These are phyloP conservation scores for Drosophila carrolli DNA, from an alignment of 1,140 invertebrate species.

Conservation along the genomic window DNA sequence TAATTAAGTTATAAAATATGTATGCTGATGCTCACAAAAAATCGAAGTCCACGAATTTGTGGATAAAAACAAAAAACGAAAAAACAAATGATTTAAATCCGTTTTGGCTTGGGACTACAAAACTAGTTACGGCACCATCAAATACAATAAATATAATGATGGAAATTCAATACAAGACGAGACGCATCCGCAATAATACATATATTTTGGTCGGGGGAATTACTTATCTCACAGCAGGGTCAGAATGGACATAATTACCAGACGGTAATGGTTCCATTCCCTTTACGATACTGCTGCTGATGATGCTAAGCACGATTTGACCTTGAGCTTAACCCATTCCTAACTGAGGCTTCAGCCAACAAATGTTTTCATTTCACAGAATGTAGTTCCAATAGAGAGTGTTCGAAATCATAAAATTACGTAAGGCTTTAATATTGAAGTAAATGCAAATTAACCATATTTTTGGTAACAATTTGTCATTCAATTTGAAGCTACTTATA, in stretches of 20 bases:
- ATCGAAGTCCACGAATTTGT: not conserved
- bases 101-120: not conserved
- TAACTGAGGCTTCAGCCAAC: no score
- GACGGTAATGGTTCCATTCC: conserved; percentile 9
- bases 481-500: not conserved
- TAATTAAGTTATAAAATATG: conserved; percentile 29
- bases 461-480: not conserved
- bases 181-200: conserved; percentile 29
- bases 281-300: not conserved
- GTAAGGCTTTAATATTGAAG: not conserved
- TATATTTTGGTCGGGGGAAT: conserved; percentile 8
- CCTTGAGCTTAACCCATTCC: conserved; percentile 34
- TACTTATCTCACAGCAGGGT: conserved; percentile 23
- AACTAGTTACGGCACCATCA: conserved; percentile 26
- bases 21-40: not conserved
- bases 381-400: not conserved
- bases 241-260: conserved; percentile 37
- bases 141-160: conserved; percentile 17
- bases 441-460: not conserved
- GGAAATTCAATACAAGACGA: conserved; percentile 24
- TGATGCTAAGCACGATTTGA: not conserved
- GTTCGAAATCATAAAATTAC: not conserved
- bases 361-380: not conserved
- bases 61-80: conserved; percentile 10
- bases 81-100: conserved; percentile 1